phyloP scores from a whole-genome alignment of 2,113 vertebrate species.

The Neogobius melanostomus region DNA sequence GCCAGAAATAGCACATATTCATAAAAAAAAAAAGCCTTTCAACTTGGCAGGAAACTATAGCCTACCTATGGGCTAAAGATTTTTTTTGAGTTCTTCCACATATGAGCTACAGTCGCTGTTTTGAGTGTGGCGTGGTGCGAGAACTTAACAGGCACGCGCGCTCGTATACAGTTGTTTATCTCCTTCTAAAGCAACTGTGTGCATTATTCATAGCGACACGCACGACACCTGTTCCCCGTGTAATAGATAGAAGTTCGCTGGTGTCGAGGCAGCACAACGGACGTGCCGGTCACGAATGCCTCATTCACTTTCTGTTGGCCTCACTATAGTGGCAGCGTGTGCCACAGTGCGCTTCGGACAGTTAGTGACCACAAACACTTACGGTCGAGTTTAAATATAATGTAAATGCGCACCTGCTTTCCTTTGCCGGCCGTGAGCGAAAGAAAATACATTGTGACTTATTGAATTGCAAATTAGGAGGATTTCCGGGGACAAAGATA shows the following conservation, averaged over 20 bases:
- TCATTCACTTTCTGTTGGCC: conserved; percentile 45
- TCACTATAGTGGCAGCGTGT: neutral
- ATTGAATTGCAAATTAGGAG: conserved; percentile 73
- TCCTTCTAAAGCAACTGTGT: conserved; percentile 38
- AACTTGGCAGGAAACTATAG: too few species aligned
- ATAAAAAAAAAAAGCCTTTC: too few species aligned
- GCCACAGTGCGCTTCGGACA: conserved; percentile 1
- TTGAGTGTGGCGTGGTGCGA: neutral
- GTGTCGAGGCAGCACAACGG: neutral
- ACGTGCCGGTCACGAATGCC: neutral
- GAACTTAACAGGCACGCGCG: neutral
- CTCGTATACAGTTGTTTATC: conserved; percentile 14
- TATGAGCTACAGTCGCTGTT: neutral
- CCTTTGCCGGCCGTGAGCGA: conserved; percentile 66
- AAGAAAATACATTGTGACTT: conserved; percentile 72
- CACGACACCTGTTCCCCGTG: conserved; percentile 69
- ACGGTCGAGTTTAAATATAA: conserved; percentile 48
- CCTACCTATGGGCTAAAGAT: too few species aligned
- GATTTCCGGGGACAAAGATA: conserved; percentile 56
- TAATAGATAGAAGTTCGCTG: conserved; percentile 60
- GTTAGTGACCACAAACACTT: conserved; percentile 24
- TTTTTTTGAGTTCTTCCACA: neutral
- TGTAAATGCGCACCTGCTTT: conserved; percentile 36
- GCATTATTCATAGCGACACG: conserved; percentile 67
- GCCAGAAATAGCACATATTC: neutral